phyloP scores from a whole-genome alignment of 2,797 vertebrate genomes.

The Sparus aurata region DNA sequence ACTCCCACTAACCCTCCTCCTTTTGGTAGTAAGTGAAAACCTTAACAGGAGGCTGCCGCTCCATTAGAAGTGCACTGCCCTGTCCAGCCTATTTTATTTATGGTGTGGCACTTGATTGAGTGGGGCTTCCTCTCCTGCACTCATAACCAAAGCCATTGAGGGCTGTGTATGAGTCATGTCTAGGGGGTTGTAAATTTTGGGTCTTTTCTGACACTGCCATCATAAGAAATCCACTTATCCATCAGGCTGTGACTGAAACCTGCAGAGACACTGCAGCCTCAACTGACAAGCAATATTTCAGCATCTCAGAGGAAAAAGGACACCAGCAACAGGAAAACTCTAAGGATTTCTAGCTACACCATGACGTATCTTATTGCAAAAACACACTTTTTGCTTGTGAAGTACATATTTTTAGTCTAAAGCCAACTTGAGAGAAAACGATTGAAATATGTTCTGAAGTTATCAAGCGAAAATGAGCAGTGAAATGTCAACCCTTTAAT shows the following conservation, averaged over 20 bases:
- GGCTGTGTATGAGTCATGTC: slow-evolving; percentile 82
- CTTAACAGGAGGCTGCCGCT: slow-evolving; percentile 75
- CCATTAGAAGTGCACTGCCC: slow-evolving; percentile 74
- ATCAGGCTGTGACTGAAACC: slow-evolving; percentile 70
- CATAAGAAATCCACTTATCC: slow-evolving; percentile 81
- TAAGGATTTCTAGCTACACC: not conserved
- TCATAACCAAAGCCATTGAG: slow-evolving; percentile 77
- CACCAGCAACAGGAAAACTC: slow-evolving; percentile 5
- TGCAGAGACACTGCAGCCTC: slow-evolving; percentile 54
- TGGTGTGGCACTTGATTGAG: slow-evolving; percentile 85
- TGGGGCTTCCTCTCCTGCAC: slow-evolving; percentile 81
- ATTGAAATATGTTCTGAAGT: slow-evolving; percentile 44
- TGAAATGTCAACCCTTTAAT: slow-evolving; percentile 33
- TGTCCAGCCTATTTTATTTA: slow-evolving; percentile 84
- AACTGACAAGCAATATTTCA: slow-evolving; percentile 47
- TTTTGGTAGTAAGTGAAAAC: slow-evolving; percentile 74
- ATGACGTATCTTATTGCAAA: too few species aligned
- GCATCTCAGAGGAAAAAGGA: not conserved
- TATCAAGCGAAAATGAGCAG: slow-evolving; percentile 17
- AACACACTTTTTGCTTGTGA: too few species aligned
- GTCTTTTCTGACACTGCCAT: slow-evolving; percentile 75
- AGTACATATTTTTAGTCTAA: slow-evolving; percentile 5
- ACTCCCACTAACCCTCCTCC: slow-evolving; percentile 17
- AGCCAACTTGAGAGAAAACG: slow-evolving; percentile 15
- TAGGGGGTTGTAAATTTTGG: slow-evolving; percentile 79